Percentiles rank a stretch among this genome's conserved stretches.
phyloP scores from a whole-genome alignment of 2,113 vertebrate genomes.

The Erpornis zantholeuca region DNA sequence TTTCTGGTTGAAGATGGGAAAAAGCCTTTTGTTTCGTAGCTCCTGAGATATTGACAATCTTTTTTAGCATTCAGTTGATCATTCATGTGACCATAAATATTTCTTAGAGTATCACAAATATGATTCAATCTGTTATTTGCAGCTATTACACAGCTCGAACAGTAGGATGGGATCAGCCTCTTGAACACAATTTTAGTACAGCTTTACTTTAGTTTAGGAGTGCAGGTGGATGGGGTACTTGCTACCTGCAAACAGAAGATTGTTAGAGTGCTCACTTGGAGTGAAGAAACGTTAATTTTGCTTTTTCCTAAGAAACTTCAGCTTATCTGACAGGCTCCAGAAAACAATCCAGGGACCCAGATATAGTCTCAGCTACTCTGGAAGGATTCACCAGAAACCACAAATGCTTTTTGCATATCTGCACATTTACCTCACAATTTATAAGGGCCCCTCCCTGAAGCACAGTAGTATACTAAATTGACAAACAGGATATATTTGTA shows the following conservation, averaged over 20 bases:
- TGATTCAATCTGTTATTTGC: background rate
- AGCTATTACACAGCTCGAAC: background rate
- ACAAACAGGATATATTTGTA: background rate
- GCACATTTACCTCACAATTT: background rate
- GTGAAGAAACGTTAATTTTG: background rate
- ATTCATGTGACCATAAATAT: background rate
- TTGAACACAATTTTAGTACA: background rate
- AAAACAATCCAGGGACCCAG: background rate
- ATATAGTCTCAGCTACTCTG: background rate
- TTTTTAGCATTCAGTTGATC: background rate
- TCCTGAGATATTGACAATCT: background rate
- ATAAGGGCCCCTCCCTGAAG: background rate
- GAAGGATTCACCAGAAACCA: background rate
- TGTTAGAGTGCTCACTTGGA: background rate
- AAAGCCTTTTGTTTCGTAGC: background rate
- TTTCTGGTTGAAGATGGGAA: background rate
- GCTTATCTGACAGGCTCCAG: background rate
- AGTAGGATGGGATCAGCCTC: background rate
- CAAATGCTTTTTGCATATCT: background rate
- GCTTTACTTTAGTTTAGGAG: background rate
- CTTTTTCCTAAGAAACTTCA: background rate
- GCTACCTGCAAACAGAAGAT: background rate
- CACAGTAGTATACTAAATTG: background rate
- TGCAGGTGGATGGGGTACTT: background rate
- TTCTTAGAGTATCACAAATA: background rate